Percentiles rank a stretch among this genome's conserved stretches.
phyloP scores from a whole-genome alignment of 2,113 vertebrate species.

The Empidonax alnorum region DNA sequence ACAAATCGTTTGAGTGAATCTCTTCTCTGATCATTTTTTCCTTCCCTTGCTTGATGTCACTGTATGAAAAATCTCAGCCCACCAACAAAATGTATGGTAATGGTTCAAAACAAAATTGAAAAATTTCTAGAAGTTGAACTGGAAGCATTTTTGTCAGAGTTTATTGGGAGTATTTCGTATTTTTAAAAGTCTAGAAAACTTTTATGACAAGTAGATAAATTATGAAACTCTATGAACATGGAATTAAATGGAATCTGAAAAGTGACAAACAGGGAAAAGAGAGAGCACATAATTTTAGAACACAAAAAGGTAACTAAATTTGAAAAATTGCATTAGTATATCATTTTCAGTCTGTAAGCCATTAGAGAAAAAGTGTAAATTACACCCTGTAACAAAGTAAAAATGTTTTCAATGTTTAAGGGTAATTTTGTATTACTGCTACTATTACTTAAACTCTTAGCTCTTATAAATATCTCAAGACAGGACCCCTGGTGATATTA shows the following conservation, averaged over 20 bases:
- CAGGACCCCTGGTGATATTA: constrained; percentile 92
- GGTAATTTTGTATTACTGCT: constrained; percentile 92
- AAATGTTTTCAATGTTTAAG: constrained; percentile 89
- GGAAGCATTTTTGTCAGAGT: constrained; percentile 76
- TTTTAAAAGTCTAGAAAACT: constrained; percentile 79
- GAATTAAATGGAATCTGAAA: constrained; percentile 79
- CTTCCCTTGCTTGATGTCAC: constrained; percentile 61
- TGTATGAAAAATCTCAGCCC: constrained; percentile 53
- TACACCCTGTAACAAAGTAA: constrained; percentile 88
- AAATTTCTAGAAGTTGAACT: constrained; percentile 78
- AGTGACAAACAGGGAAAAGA: constrained; percentile 81
- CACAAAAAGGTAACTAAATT: constrained; percentile 82
- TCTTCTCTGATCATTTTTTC: constrained; percentile 69
- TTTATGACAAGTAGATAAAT: constrained; percentile 82
- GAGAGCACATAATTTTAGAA: constrained; percentile 83
- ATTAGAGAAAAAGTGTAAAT: constrained; percentile 86
- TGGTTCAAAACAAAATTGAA: constrained; percentile 77
- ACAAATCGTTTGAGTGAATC: constrained; percentile 70
- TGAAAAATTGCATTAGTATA: constrained; percentile 86
- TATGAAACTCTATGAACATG: constrained; percentile 70
- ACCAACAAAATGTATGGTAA: constrained; percentile 64
- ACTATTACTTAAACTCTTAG: constrained; percentile 96
- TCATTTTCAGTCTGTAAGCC: constrained; percentile 83
- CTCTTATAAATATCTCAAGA: constrained; percentile 94
- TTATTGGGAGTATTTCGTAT: constrained; percentile 74